Percentiles rank a stretch among this genome's conserved stretches.
Conservation (phyloP, 2,113 vertebrate species). For the Arvicanthis niloticus region DNA sequence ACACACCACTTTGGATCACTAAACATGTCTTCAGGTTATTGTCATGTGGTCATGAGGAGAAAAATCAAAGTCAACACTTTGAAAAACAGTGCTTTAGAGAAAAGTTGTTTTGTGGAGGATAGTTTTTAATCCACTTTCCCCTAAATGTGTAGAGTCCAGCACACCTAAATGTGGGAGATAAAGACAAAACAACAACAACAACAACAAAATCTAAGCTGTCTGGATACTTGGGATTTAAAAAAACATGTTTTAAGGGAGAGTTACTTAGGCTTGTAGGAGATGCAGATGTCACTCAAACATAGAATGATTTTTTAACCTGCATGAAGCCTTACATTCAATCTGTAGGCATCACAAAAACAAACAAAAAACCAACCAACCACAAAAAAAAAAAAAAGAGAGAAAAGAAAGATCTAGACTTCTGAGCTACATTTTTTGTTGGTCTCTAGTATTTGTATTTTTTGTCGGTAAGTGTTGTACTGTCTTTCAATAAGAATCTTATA, state of each 20-base stretch:
- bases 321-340: background rate
- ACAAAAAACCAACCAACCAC: too few species aligned
- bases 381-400: too few species aligned
- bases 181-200: background rate
- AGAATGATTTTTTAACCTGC: background rate
- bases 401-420: background rate
- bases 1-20: background rate
- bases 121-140: background rate
- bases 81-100: background rate
- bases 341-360: background rate
- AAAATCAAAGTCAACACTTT: background rate
- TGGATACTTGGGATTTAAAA: background rate
- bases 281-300: background rate
- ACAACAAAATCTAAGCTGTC: too few species aligned
- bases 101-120: background rate
- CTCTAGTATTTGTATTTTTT: background rate
- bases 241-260: background rate
- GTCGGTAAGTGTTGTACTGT: background rate
- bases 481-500: background rate
- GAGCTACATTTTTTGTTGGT: background rate
- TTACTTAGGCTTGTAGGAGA: background rate
- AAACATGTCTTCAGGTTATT: background rate
- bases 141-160: too few species aligned
- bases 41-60: background rate
- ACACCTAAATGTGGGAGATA: too few species aligned